Evolutionary conservation across 1,140 invertebrate genomes (phyloP).

Genomic region (Lepidurus arcticus): DNA sequence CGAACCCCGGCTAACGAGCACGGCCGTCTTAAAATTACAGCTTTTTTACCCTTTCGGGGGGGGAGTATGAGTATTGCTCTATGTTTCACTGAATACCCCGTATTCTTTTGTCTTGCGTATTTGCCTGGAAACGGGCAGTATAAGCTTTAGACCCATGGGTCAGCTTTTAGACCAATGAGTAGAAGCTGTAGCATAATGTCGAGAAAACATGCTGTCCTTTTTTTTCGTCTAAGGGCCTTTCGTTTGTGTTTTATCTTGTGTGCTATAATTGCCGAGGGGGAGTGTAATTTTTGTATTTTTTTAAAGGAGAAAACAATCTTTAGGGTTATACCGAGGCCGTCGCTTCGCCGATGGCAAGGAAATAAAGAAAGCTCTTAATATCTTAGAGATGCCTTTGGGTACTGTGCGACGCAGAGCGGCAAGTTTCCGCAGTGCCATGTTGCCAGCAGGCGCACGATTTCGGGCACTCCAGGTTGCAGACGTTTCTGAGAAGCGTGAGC

Average conservation of each 20-base stretch:
- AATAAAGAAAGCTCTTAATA: not conserved
- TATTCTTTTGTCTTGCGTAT: not conserved
- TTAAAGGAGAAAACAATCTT: too few relatives aligned
- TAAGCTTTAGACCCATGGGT: not conserved
- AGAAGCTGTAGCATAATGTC: not conserved
- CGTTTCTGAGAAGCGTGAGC: constrained; percentile 9
- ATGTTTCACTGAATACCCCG: not conserved
- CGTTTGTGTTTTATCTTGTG: too few relatives aligned
- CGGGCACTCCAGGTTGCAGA: not conserved
- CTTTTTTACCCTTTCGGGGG: not conserved
- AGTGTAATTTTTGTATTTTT: too few relatives aligned
- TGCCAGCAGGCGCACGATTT: not conserved
- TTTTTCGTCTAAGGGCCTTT: not conserved
- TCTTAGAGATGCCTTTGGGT: not conserved
- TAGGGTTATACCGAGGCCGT: too few relatives aligned
- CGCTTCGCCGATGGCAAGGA: too few relatives aligned
- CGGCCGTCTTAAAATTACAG: not conserved
- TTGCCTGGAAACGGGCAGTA: not conserved
- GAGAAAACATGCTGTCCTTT: not conserved
- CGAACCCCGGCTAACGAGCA: not conserved
- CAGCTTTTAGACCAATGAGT: not conserved
- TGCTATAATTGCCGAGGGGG: too few relatives aligned
- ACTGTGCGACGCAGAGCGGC: not conserved
- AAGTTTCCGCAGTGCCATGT: not conserved
- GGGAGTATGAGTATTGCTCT: not conserved